Evolutionary conservation across 2,888 invertebrate species (phyloP), one percentile per base, ranked within the genome.

Genomic region (Melinaea menophilus): DNA sequence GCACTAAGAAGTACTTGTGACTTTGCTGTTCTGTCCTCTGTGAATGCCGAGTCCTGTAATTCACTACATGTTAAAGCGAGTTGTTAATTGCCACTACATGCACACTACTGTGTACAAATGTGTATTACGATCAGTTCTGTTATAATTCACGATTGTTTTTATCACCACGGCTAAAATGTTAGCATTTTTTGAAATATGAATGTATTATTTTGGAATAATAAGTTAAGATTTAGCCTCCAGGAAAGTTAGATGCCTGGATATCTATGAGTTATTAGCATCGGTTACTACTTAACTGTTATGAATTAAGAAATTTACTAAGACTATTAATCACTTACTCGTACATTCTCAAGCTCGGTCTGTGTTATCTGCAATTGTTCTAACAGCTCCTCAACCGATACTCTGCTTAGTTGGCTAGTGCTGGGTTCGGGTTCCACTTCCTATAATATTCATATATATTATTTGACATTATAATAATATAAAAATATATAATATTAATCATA

Each of bases 1-100:
- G 96, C 95, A 92, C 95, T 96, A 92, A 96, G 94, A 92, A 96
- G 95, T 92, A 94, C 94, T 93, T 94, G 94, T 91, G 93, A 93
- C 92, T 93, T 94, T 92, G 92, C 90, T 84, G 93, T 90, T 85
- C 87, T 89, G 90, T 92, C 92, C 90, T 86, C 92, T 90, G 93
- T 92, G 92, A 93, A 94, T 90, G 93, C 93, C 90, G 93, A 90
- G 88, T 94, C 94, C 94, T 94, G 93, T 76, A 92, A 93, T 89
- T 91, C 92, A 91, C 88, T 90, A 88, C 81, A 87, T 73, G 80
- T 90, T 89, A 89, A 86, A 88, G 87, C 88, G 76, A 79, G 77
- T 76, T 75, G 89, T 90, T 90, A 90, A 81, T 88, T 68, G 88
- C 87, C 79, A 80, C 88, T 88, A 90, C 86, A 85, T 85, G 88